A percentile compares a stretch with the other conserved stretches of the same genome.
Evolutionary conservation across 2,888 invertebrate species (phyloP).

Genomic region (Nephrotoma guestfalica): DNA sequence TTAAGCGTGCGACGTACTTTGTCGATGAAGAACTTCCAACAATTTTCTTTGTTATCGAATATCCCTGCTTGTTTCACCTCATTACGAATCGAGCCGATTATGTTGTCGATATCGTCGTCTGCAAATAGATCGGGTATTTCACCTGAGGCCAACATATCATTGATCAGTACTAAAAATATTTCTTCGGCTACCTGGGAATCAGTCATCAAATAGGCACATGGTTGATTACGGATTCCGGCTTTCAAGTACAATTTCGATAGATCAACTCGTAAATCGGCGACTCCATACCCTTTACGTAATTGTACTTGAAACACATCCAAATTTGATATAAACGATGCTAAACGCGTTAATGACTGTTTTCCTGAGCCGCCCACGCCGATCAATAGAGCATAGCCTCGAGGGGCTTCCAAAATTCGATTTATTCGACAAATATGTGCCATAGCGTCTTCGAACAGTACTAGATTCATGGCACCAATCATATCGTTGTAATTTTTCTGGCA

Average conservation of each 20-base stretch:
- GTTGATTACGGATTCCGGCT: slow-evolving; percentile 71
- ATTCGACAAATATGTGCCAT: slow-evolving; percentile 86
- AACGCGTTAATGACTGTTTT: slow-evolving; percentile 77
- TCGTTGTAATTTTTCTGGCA: slow-evolving; percentile 80
- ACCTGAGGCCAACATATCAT: slow-evolving; percentile 86
- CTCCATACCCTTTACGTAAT: slow-evolving; percentile 74
- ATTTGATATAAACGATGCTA: slow-evolving; percentile 80
- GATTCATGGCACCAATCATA: slow-evolving; percentile 77
- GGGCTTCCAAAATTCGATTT: slow-evolving; percentile 81
- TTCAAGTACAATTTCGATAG: slow-evolving; percentile 67
- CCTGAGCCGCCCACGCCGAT: slow-evolving; percentile 94
- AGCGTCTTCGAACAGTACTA: slow-evolving; percentile 90
- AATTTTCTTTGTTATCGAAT: slow-evolving; percentile 77
- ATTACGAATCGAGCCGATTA: slow-evolving; percentile 58
- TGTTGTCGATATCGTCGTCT: slow-evolving; percentile 82
- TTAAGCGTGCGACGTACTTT: slow-evolving; percentile 53
- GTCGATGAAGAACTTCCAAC: slow-evolving; percentile 91
- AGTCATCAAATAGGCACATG: slow-evolving; percentile 80
- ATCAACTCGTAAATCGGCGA: slow-evolving; percentile 63
- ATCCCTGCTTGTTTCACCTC: slow-evolving; percentile 73
- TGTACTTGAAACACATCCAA: slow-evolving; percentile 90
- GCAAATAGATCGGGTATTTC: slow-evolving; percentile 82
- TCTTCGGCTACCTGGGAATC: slow-evolving; percentile 89
- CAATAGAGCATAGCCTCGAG: slow-evolving; percentile 80
- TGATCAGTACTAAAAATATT: slow-evolving; percentile 78